Evolutionary conservation across 2,797 vertebrate species (phyloP).

Genomic region (Eospalax fontanierii): DNA sequence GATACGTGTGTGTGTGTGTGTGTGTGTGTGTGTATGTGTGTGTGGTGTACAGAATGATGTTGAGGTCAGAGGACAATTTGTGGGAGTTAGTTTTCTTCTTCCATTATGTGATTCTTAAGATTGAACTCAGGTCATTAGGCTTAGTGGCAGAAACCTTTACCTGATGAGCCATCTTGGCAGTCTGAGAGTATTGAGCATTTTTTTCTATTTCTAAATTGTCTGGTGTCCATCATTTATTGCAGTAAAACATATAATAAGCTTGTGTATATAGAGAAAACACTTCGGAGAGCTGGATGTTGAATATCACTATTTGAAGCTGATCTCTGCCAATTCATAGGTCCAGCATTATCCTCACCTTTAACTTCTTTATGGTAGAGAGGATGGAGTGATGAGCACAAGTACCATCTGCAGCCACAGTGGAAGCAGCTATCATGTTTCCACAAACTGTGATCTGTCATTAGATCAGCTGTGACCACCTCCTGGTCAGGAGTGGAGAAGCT

Average conservation of each 20-base stretch:
- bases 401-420: neutral
- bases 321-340: neutral
- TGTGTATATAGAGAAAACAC: neutral
- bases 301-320: neutral
- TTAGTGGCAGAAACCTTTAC: neutral
- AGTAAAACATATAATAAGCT: neutral
- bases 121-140: neutral
- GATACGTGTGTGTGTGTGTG: neutral
- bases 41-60: neutral
- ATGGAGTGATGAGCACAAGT: neutral
- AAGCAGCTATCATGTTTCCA: neutral
- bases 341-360: neutral
- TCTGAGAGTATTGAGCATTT: neutral
- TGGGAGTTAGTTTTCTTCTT: neutral
- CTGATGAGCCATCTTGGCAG: neutral
- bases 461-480: conserved; percentile 6
- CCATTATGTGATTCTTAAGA: neutral
- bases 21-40: neutral
- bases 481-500: neutral
- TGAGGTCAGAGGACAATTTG: neutral
- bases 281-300: neutral
- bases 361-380: neutral
- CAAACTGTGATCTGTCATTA: neutral
- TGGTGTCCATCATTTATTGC: neutral
- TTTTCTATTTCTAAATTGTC: conserved; percentile 21